Percentiles rank a stretch among this genome's conserved stretches.
Conservation (phyloP, 2,797 vertebrate species). For the Coranthus polyacanthus region DNA sequence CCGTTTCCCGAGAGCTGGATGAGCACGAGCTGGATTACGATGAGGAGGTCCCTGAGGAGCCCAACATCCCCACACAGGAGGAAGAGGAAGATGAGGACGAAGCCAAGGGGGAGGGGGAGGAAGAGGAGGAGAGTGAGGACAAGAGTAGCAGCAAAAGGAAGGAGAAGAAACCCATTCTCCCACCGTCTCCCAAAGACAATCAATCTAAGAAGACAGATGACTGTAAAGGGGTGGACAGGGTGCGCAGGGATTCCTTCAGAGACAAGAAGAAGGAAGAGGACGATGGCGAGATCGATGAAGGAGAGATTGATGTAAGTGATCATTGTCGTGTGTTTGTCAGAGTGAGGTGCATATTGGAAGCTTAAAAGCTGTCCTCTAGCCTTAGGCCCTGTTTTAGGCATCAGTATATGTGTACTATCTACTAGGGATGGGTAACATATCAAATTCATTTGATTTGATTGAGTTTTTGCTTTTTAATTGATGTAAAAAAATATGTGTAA, state of each 20-base stretch:
- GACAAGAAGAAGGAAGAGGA: constrained; percentile 96
- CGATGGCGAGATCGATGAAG: constrained; percentile 97
- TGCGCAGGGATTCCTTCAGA: constrained; percentile 86
- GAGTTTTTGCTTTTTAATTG: too few species aligned
- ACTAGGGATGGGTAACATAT: too few species aligned
- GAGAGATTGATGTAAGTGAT: constrained; percentile 97
- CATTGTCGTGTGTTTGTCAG: background rate
- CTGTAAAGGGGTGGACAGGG: constrained; percentile 75
- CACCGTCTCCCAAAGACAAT: constrained; percentile 75
- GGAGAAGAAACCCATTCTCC: constrained; percentile 81
- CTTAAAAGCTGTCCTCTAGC: background rate
- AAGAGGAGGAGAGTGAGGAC: constrained; percentile 75
- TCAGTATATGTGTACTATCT: too few species aligned
- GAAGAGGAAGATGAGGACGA: constrained; percentile 90
- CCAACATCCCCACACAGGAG: constrained; percentile 78
- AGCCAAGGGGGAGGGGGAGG: constrained; percentile 81
- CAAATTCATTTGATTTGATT: too few species aligned
- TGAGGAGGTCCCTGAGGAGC: constrained; percentile 96
- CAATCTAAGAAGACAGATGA: constrained; percentile 77
- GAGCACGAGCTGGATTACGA: constrained; percentile 98
- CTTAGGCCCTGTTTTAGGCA: too few species aligned
- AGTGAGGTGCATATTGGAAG: background rate
- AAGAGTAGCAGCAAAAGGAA: constrained; percentile 69
- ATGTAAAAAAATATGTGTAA: too few species aligned
- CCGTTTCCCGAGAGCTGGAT: constrained; percentile 94